Base-by-base conservation (phyloP, 2,113 vertebrate species). In the Pangasianodon gigas region DNA sequence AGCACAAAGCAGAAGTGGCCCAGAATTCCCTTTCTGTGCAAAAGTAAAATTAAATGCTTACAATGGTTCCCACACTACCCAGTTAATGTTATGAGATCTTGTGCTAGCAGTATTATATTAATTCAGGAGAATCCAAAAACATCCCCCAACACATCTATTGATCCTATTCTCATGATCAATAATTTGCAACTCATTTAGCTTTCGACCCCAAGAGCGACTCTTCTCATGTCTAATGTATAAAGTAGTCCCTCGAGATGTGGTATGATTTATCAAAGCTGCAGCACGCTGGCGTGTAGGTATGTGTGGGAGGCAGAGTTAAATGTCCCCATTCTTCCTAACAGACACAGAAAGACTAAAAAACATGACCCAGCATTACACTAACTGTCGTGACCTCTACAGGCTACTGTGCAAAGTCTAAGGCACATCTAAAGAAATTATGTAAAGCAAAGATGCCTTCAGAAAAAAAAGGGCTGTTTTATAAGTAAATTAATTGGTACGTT, bases 91-190 rank as follows among this genome's bases (percentile, higher is more conserved):
- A 80, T 16, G 46, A 80, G 11, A 80, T n/a, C 44, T 65, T 44
- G 10, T 79, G 21, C 71, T 29, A 51, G 16, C 56, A 51, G 29
- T 79, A 65, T 14, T 29, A 44, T 83, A 88, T 69, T 71, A 81
- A 84, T 69, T 60, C 62, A 54, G 60, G 48, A 83, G 13, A 7
- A 14, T 32, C 11, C 21, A 71, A 18, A 52, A 88, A 82, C 69
- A 41, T 11, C n/a, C 80, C n/a, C 18, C 1, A 51, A n/a, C 62
- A n/a, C 44, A 81, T 69, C n/a, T n/a, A 92, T 91, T 85, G 91
- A 92, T 90, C 74, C 65, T 74, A 74, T 62, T 41, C 26, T 88
- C 54, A 18, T 81, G 44, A 51, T 90, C 86, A 92, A 90, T 87
- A 51, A 85, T 48, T 65, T 86, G 74, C 79, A 75, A 62, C 86